Evolutionary conservation across 2,797 vertebrate genomes (phyloP), one percentile per base, ranked within the genome.

Genomic region (Artibeus lituratus): DNA sequence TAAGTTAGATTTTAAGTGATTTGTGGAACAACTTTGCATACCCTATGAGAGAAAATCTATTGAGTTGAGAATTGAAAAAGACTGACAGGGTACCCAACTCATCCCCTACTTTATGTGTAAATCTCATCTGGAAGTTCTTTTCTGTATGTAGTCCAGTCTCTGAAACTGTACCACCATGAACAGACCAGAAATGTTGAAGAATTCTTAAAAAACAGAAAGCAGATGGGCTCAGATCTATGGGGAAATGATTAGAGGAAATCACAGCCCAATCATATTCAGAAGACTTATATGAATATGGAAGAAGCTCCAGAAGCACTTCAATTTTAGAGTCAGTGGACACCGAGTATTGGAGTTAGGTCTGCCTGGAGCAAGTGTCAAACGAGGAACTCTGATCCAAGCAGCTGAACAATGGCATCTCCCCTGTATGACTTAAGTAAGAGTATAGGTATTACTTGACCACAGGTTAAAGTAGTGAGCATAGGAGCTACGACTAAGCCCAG

Each of bases 221-320:
- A 94, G 53, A 92, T 88, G 35, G 51, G n/a, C 82, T 82, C 22
- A 81, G 42, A 91, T 37, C 76, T 47, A 73, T 49, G 49, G 67
- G 85, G 77, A 94, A 94, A 88, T 19, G 55, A 39, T 77, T 49
- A 85, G 39, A 87, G 32, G 73, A 91, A 89, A 94, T 57, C 73
- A 86, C n/a, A 95, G 62, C 37, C 19, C 77, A 39, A 16, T 88
- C 39, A 77, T 62, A 78, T 93, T 93, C 37, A 73, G 42, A 92
- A 73, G 42, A 86, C 19, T 51, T 78, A 62, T 18, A 37, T 1
- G 81, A 65, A 53, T 1, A 6, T 4, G 14, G 83, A 78, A 86
- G 69, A 92, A 87, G 67, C 51, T 87, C 39, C 74, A 82, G 26
- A 26, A 24, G 80, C 18, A 19, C 19, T 88, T 82, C 73, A 53